Percentiles rank a stretch among this genome's conserved stretches.
These are phyloP conservation scores for Ophiothrix spiculata DNA, from an alignment of 35 echinoderm and acorn worm species.

Conservation along the genomic window DNA sequence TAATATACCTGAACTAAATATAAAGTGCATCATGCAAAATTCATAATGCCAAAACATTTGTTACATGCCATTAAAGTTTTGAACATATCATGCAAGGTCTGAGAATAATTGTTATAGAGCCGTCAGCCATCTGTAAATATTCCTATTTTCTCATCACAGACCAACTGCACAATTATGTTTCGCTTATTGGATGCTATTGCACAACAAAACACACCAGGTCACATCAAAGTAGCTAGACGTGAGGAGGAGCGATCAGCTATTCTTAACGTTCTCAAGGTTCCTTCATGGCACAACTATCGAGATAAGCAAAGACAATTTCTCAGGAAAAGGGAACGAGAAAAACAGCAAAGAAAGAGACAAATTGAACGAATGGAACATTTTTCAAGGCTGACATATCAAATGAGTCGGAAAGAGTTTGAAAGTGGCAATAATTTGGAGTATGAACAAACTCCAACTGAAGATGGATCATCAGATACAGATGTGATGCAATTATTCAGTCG, in stretches of 20 bases:
- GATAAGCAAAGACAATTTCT: slow-evolving; percentile 78
- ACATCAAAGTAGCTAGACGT: slow-evolving; percentile 21
- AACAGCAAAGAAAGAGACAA: slow-evolving; percentile 32
- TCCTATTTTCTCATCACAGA: slow-evolving; percentile 15
- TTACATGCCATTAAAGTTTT: too few relatives aligned
- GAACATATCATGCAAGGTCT: too few relatives aligned
- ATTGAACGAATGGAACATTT: slow-evolving; percentile 49
- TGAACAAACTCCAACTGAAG: not conserved
- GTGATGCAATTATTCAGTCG: not conserved
- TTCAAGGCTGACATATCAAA: slow-evolving; percentile 23
- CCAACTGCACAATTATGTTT: slow-evolving; percentile 69
- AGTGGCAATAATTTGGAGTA: not conserved
- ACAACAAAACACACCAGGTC: slow-evolving; percentile 40
- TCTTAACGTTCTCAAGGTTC: slow-evolving; percentile 1
- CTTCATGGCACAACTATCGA: slow-evolving; percentile 61
- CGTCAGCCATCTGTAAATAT: too few relatives aligned
- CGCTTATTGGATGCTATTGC: slow-evolving; percentile 55
- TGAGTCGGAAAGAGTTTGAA: slow-evolving; percentile 22
- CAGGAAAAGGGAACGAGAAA: slow-evolving; percentile 55
- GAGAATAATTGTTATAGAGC: not conserved
- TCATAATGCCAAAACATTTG: too few relatives aligned
- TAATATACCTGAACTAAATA: too few relatives aligned
- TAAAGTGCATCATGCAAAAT: too few relatives aligned
- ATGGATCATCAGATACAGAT: not conserved
- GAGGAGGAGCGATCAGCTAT: slow-evolving; percentile 8